A percentile compares a stretch with the other conserved stretches of the same genome.
phyloP scores from a whole-genome alignment of 2,888 invertebrate genomes.

The Panorpa germanica region DNA sequence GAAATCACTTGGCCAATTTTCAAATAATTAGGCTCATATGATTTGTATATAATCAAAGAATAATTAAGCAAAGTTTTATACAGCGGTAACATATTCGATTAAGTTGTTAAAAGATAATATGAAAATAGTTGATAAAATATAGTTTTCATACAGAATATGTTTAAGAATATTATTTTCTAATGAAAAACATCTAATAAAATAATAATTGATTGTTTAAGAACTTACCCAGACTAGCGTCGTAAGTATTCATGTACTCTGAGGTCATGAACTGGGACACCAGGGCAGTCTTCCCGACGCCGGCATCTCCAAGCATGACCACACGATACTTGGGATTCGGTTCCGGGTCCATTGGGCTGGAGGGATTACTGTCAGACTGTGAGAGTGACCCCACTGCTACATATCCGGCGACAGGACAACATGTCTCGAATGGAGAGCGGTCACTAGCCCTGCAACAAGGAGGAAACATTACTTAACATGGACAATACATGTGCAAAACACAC shows the following conservation, averaged over 20 bases:
- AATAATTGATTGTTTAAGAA: constrained; percentile 11
- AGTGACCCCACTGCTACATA: constrained; percentile 62
- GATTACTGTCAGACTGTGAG: constrained; percentile 48
- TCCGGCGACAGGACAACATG: constrained; percentile 66
- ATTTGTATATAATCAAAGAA: no score
- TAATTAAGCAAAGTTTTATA: no score
- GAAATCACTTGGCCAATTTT: no score
- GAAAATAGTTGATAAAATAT: no score
- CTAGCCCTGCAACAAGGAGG: constrained; percentile 38
- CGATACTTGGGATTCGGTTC: constrained; percentile 50
- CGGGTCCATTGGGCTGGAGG: no score
- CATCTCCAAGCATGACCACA: constrained; percentile 67
- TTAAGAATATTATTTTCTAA: constrained; percentile 18
- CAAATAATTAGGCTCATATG: no score
- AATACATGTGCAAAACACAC: no score
- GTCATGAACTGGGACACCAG: constrained; percentile 88
- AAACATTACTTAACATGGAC: constrained; percentile 3
- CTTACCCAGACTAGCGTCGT: constrained; percentile 79
- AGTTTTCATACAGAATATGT: constrained; percentile 20
- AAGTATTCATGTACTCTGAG: constrained; percentile 88
- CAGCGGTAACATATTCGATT: no score
- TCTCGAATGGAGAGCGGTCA: constrained; percentile 70
- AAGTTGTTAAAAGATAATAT: no score
- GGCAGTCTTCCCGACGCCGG: constrained; percentile 81
- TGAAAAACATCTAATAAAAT: constrained; percentile 11